Percentiles rank a stretch among this genome's conserved stretches.
phyloP scores from a whole-genome alignment of 2,113 vertebrate genomes.

The Salvelinus sp. region DNA sequence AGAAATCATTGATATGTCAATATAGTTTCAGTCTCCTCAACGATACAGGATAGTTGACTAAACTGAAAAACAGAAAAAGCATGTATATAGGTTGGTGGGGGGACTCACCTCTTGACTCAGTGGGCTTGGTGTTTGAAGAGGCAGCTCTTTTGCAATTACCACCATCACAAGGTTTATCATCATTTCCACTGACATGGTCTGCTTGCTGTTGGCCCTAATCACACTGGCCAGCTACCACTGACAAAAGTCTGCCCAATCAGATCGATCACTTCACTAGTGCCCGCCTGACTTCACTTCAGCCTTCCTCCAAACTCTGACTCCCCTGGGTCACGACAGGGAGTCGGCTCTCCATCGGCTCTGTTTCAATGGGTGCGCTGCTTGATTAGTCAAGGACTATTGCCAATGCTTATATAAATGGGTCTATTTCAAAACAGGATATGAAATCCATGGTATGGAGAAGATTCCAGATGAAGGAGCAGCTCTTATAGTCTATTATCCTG shows the following conservation, averaged over 20 bases:
- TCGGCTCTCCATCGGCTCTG: not conserved
- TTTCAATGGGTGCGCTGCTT: rapidly evolving
- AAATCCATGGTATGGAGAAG: constrained; percentile 79
- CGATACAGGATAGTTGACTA: not conserved
- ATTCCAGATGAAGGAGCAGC: constrained; percentile 83
- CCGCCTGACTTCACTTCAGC: constrained; percentile 14
- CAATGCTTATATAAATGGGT: not conserved
- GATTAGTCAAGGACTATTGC: too few relatives aligned
- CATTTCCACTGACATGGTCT: constrained; percentile 8
- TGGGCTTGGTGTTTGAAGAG: constrained; percentile 35
- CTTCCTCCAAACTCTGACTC: constrained; percentile 3
- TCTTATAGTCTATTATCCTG: constrained; percentile 94
- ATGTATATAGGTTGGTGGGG: not conserved
- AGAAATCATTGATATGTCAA: too few relatives aligned
- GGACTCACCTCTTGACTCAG: constrained; percentile 65
- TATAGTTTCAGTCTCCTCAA: too few relatives aligned
- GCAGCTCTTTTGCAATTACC: constrained; percentile 60
- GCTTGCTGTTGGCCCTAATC: not conserved
- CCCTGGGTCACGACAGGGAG: not conserved
- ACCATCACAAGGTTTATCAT: constrained; percentile 70
- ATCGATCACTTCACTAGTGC: constrained; percentile 46
- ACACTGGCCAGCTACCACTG: constrained; percentile 40
- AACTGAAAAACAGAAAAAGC: not conserved
- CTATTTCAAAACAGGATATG: constrained; percentile 66
- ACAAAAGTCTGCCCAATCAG: constrained; percentile 69